Conservation (phyloP, 2,888 invertebrate genomes). For the Agrochola macilenta region DNA sequence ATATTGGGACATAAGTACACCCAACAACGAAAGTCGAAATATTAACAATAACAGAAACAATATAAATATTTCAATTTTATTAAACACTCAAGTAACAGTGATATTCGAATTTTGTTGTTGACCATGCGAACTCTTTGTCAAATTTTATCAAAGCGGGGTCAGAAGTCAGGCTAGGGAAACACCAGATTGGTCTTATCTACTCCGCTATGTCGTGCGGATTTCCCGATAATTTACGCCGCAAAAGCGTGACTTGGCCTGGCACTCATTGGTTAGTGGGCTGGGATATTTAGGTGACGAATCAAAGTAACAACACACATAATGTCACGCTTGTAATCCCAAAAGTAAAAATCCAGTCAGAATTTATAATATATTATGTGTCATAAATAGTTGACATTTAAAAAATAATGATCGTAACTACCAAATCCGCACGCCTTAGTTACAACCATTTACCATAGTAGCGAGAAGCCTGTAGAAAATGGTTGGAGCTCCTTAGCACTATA, state of each 20-base stretch:
- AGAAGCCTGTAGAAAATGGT: background rate
- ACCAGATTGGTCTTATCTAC: background rate
- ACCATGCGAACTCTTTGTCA: background rate
- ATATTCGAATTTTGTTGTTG: background rate
- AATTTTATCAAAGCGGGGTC: slow-evolving; percentile 13
- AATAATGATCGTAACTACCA: too few relatives aligned
- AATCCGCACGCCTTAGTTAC: background rate
- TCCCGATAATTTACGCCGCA: background rate
- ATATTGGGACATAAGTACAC: too few relatives aligned
- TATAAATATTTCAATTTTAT: background rate
- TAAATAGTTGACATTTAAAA: background rate
- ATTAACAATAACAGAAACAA: background rate
- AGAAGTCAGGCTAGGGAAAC: slow-evolving; percentile 1
- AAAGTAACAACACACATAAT: too few relatives aligned
- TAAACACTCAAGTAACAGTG: background rate
- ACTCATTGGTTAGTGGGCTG: slow-evolving; percentile 2
- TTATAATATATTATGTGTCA: background rate
- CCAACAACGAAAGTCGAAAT: background rate
- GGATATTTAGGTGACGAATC: background rate
- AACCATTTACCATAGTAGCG: background rate
- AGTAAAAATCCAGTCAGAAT: too few relatives aligned
- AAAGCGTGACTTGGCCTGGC: background rate
- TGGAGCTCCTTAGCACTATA: too few relatives aligned
- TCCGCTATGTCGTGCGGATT: background rate
- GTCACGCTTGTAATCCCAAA: too few relatives aligned